Evolutionary conservation across 2,888 invertebrate genomes (phyloP).

Genomic region (Abrostola triplasia): DNA sequence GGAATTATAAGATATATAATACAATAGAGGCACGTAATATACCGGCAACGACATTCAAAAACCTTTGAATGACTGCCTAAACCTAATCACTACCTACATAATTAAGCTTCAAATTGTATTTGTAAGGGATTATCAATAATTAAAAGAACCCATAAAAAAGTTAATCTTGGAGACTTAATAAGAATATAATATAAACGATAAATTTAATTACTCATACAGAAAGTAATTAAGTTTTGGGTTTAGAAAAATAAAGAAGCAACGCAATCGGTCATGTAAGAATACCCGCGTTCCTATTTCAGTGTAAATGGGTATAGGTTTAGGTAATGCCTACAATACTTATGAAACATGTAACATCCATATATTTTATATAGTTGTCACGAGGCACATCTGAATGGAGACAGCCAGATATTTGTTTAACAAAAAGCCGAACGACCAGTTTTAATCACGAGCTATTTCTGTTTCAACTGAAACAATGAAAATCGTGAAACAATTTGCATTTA

Average conservation of each 20-base stretch:
- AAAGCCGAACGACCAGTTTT: conserved; percentile 38
- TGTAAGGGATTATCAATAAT: too few species aligned
- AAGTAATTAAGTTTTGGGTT: too few species aligned
- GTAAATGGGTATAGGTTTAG: conserved; percentile 29
- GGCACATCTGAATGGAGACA: conserved; percentile 23
- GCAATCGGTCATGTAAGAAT: conserved; percentile 24
- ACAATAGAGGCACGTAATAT: not conserved
- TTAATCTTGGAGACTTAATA: too few species aligned
- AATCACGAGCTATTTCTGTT: conserved; percentile 57
- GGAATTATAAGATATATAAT: not conserved
- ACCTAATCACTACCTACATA: too few species aligned
- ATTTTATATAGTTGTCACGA: conserved; percentile 33
- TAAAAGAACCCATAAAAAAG: too few species aligned
- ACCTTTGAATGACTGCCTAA: too few species aligned
- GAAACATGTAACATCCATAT: conserved; percentile 28
- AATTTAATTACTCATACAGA: too few species aligned
- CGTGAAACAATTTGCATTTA: conserved; percentile 72
- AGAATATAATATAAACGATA: too few species aligned
- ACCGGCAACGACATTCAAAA: not conserved
- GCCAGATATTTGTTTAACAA: conserved; percentile 45
- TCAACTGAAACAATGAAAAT: conserved; percentile 67
- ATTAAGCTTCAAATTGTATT: too few species aligned
- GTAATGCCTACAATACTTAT: conserved; percentile 15
- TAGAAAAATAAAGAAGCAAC: not conserved
- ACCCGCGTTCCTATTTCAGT: conserved; percentile 20